Percentiles rank a stretch among this genome's conserved stretches.
phyloP scores from a whole-genome alignment of 2,797 vertebrate species.

The Mormyrus proboscirostris region DNA sequence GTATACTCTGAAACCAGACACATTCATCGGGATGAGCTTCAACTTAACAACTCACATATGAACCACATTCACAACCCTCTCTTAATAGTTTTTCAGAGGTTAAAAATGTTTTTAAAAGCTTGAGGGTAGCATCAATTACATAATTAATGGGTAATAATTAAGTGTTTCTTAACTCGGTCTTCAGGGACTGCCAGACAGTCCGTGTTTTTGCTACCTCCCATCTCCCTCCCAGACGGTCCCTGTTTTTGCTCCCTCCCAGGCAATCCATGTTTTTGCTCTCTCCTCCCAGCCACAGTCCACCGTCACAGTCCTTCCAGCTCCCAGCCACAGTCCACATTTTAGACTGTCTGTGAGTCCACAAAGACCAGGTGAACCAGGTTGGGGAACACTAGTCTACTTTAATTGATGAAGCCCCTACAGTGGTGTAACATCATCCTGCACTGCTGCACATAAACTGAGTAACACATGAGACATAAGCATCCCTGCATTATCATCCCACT shows the following conservation, averaged over 20 bases:
- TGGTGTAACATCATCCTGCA: neutral
- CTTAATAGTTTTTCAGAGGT: neutral
- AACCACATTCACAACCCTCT: neutral
- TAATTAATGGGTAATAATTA: neutral
- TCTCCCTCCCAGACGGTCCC: neutral
- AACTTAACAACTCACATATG: neutral
- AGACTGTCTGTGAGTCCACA: neutral
- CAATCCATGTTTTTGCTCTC: neutral
- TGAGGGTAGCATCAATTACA: neutral
- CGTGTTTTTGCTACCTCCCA: neutral
- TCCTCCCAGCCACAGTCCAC: neutral
- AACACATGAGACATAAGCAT: neutral
- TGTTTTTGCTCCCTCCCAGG: neutral
- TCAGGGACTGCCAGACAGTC: neutral
- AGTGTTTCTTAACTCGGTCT: neutral
- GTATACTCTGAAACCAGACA: neutral
- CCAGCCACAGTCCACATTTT: neutral
- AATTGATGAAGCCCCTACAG: neutral
- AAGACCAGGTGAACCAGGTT: neutral
- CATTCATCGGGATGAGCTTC: neutral
- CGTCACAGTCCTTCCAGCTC: neutral
- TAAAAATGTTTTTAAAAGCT: neutral
- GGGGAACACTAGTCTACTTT: neutral
- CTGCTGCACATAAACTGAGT: neutral
- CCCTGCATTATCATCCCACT: neutral